A percentile compares a stretch with the other conserved stretches of the same genome.
Conservation (phyloP, 1,140 invertebrate species). For the Brachionus sp. region DNA sequence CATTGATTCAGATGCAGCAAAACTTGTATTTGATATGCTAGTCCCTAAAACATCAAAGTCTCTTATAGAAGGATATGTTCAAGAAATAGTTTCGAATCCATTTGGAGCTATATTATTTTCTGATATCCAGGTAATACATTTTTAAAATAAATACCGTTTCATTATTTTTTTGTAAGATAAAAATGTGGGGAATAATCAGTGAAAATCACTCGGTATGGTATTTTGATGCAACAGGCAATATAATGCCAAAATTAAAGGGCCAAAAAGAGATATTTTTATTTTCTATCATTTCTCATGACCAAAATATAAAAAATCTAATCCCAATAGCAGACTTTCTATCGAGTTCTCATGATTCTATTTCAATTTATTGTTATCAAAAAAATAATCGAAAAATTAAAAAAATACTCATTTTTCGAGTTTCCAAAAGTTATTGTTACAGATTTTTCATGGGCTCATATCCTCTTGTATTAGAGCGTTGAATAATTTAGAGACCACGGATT, state of each 20-base stretch:
- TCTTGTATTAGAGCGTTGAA: neutral
- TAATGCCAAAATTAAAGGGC: neutral
- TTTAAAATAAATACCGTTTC: no score
- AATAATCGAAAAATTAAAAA: neutral
- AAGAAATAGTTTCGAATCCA: neutral
- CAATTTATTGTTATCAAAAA: neutral
- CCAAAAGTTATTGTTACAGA: neutral
- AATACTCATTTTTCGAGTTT: neutral
- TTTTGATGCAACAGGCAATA: neutral
- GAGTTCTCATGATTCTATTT: neutral
- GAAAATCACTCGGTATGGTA: neutral
- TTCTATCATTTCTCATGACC: neutral
- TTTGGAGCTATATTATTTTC: neutral
- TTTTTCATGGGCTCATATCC: neutral
- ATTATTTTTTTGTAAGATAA: neutral
- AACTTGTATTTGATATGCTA: neutral
- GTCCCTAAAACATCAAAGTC: neutral
- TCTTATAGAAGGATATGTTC: neutral
- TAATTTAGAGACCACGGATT: neutral
- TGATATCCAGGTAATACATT: neutral
- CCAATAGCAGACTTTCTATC: conserved; percentile 3
- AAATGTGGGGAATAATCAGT: no score
- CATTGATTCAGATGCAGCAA: neutral
- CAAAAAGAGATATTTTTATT: neutral
- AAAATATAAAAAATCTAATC: neutral